Base-by-base conservation (phyloP, 2,113 vertebrate species). In the Varanus salvator region DNA sequence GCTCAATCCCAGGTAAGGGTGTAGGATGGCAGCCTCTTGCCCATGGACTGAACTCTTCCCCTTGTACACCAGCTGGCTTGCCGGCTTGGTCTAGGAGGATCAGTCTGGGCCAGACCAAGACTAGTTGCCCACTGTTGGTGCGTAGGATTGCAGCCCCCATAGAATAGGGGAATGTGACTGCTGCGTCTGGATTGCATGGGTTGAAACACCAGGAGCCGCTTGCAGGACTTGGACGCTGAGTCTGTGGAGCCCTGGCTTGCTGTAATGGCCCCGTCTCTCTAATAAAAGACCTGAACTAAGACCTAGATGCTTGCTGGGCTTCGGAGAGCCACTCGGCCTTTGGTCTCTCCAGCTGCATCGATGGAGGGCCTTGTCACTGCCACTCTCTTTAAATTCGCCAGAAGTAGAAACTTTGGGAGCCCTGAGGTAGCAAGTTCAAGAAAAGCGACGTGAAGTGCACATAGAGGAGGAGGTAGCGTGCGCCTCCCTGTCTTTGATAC, bases 401-500 rank as follows among this genome's bases (percentile, higher is more conserved):
- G 1, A 1, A 92, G 90, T 83, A 84, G 88, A 95, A 92, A 91
- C 92, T 66, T 68, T 80, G 87, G 93, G 89, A 90, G 86, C 90
- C 80, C 93, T 80, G 74, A 89, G 89, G 66, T 84, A 89, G 57
- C 77, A 86, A 90, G 92, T 92, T 80, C 83, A 71, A 71, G 75
- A 80, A 92, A 19, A 64, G 94, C 93, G 88, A 88, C 12, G 87
- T 91, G 89, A 89, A 88, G 89, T 80, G 80, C 89, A 83, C 85
- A 3, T 75, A n/a, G 94, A 90, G 93, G 83, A 95, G 92, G 64
- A 96, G 92, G 95, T 92, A 90, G 91, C 2, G 27, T 3, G 87
- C 3, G 0, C 78, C 0, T 89, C 90, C 84, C 27, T 89, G 81
- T 93, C 94, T 91, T 85, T 93, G 92, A 90, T 92, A 94, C 95